Base-by-base conservation (phyloP, 2,888 invertebrate species). In the Quadriops clusia region DNA sequence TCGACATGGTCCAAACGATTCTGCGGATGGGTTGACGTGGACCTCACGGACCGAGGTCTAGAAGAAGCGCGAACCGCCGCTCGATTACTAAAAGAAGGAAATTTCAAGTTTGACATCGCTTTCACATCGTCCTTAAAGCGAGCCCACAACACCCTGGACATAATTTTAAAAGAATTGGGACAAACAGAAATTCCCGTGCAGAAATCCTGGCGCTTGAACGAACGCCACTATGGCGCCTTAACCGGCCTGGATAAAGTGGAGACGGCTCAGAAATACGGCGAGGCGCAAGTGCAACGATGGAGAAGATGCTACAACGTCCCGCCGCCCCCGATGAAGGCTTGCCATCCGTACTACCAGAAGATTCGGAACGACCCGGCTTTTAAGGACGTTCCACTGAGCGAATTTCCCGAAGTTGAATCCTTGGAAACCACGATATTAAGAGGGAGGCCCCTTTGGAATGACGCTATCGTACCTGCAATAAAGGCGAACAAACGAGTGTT, bases 381-480 rank as follows among this genome's bases (percentile, higher is more conserved):
- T 44, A 72, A 71, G 11, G 63, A 67, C 18, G 77, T 77, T 40
- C 85, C 81, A 4, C 63, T 66, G 3, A 77, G 75, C 2, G 74
- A 85, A 47, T 89, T 90, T 52, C 89, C 90, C 0, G 79, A 74
- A 66, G 79, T 75, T 44, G 89, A 90, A 57, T 87, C 87, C 15
- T 64, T 90, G 26, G 83, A 86, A 52, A 65, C 87, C 23, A 85
- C 86, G 2, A 86, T 87, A 60, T 75, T 77, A 38, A 72, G 90
- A 29, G 86, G 87, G 4, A 62, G 84, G 41, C 93, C 93, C 1
- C 89, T 82, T 51, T 93, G 91, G 82, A 86, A 90, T 60, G 66
- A 85, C 52, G 74, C 78, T 23, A 77, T 95, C 63, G 75, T 91
- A 49, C 77, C 91, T 44, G 70, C 87, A 65, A 70, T 90, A 43